Percentiles rank a stretch among this genome's conserved stretches.
These are phyloP conservation scores for Lota lota DNA, from an alignment of 2,113 vertebrate genomes.

Conservation along the genomic window DNA sequence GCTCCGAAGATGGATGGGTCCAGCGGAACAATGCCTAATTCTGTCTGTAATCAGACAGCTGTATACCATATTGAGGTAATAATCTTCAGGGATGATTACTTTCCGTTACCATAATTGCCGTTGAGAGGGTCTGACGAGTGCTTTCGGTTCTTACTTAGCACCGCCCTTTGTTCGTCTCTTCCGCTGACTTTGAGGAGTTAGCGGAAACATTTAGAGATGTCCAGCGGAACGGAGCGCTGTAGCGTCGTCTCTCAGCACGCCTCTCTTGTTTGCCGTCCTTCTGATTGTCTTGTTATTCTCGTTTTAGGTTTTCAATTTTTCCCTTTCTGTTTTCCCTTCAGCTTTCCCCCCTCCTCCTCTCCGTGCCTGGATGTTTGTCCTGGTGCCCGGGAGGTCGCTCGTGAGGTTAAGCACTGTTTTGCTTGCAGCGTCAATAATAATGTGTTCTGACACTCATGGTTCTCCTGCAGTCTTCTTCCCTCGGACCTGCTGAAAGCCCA, in stretches of 20 bases:
- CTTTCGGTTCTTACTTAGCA: conserved; percentile 37
- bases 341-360: not conserved
- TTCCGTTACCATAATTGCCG: conserved; percentile 46
- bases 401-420: conserved; percentile 28
- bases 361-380: conserved; percentile 20
- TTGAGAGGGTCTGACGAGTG: conserved; percentile 33
- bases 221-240: conserved; percentile 18
- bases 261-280: not conserved
- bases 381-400: conserved; percentile 54
- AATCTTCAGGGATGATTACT: conserved; percentile 29
- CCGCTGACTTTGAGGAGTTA: not conserved
- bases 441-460: conserved; percentile 48
- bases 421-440: conserved; percentile 38
- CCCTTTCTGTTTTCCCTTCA: conserved; percentile 5
- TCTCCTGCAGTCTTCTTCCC: conserved; percentile 46
- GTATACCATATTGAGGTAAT: conserved; percentile 32
- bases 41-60: conserved; percentile 18
- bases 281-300: not conserved
- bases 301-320: conserved; percentile 1
- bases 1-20: conserved; percentile 9
- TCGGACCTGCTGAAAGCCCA: conserved; percentile 17
- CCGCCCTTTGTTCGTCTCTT: conserved; percentile 22
- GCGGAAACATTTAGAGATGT: conserved; percentile 26
- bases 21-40: not conserved
- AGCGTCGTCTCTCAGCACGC: not conserved